Evolutionary conservation across 2,797 vertebrate genomes (phyloP), one percentile per base, ranked within the genome.

Genomic region (Aplochiton taeniatus): DNA sequence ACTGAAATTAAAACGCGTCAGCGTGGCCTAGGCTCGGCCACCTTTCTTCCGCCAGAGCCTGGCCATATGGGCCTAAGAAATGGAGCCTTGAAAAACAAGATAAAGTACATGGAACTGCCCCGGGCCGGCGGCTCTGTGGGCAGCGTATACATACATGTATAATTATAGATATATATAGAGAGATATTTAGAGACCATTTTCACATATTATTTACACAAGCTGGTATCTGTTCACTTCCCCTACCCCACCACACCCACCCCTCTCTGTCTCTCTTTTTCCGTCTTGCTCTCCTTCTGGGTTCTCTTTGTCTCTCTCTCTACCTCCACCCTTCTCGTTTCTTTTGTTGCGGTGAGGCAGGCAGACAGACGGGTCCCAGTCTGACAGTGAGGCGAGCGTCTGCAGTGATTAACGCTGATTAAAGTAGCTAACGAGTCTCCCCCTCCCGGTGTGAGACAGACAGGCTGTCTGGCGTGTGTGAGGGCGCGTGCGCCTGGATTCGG

Each of bases 331-430:
- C 16, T 8, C 9, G 1, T 50, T 8, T 41, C 9, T 16, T 12
- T 11, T 10, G n/a, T 47, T 49, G 8, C 19, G 31, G 31, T 6
- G 31, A 50, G 49, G 2, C 18, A 55, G 19, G 4, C 10, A 77
- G 68, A 74, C 83, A 76, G 68, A 77, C 75, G 10, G 76, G 87
- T 84, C 75, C 63, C 72, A 79, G 81, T 69, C 80, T 83, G 87
- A 89, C 85, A 83, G 81, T 75, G 72, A 82, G 74, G 69, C 56
- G 70, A 48, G 58, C 80, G 86, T 84, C 79, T 82, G 86, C 85
- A 85, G 85, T 87, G 88, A 91, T 92, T 91, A 91, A 85, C 86
- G 82, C 85, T 84, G 87, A 91, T 91, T 91, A 89, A 87, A 88
- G 80, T 77, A 77, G 79, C 76, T 88, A 91, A 89, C 77, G 54